These are phyloP conservation scores for Pongo pygmaeus DNA, from an alignment of 2,113 vertebrate species.

Conservation along the genomic window DNA sequence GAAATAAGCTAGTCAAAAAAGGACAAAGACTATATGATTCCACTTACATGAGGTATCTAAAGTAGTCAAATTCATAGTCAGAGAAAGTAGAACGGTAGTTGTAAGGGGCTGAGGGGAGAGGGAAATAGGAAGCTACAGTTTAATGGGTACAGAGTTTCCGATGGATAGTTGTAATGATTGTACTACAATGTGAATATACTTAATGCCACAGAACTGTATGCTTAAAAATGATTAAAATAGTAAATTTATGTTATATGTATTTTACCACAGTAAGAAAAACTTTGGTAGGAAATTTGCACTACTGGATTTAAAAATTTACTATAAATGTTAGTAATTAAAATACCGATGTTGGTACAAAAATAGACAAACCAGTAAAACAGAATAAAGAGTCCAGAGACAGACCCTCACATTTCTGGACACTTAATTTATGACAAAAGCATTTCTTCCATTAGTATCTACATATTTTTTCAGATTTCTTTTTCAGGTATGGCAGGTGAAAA, in stretches of 20 bases:
- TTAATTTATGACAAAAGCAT: not conserved
- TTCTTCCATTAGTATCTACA: not conserved
- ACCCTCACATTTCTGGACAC: not conserved
- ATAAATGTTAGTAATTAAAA: not conserved
- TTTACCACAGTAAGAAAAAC: not conserved
- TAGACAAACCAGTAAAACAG: not conserved
- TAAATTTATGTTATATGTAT: not conserved
- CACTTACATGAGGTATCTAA: not conserved
- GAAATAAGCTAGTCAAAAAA: not conserved
- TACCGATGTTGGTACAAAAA: not conserved
- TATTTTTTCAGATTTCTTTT: slow-evolving; percentile 33
- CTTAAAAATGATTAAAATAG: not conserved
- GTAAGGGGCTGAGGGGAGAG: not conserved
- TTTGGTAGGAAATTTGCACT: not conserved
- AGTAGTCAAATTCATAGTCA: not conserved
- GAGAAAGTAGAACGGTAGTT: not conserved
- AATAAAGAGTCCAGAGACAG: not conserved
- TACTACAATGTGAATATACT: not conserved
- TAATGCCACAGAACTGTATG: not conserved
- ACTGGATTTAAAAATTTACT: not conserved
- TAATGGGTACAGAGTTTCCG: not conserved
- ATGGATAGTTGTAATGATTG: not conserved
- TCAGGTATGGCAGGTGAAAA: not conserved
- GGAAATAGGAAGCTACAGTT: not conserved
- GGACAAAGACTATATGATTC: not conserved